Conservation (phyloP, 2,888 invertebrate genomes). For the Dicycla oo region DNA sequence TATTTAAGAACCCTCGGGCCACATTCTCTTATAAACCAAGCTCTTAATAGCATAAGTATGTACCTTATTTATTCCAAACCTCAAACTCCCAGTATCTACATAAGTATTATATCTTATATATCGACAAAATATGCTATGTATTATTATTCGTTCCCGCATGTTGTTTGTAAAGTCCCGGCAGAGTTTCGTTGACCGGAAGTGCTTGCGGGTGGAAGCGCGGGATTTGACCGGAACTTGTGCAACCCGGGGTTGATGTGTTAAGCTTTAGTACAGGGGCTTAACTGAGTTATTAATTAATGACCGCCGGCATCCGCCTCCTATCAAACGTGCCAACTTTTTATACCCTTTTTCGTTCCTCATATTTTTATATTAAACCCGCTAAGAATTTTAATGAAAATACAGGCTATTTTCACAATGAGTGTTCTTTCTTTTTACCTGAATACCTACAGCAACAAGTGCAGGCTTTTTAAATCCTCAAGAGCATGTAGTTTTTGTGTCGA, state of each 20-base stretch:
- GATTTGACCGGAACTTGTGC: constrained; percentile 87
- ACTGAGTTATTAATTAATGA: constrained; percentile 88
- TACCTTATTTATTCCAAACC: constrained; percentile 57
- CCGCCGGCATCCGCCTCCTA: constrained; percentile 79
- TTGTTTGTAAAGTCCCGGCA: constrained; percentile 74
- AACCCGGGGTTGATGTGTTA: constrained; percentile 84
- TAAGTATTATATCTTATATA: constrained; percentile 41
- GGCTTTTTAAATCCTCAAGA: constrained; percentile 37
- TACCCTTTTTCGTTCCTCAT: constrained; percentile 64
- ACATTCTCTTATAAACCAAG: constrained; percentile 60
- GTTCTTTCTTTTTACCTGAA: constrained; percentile 41
- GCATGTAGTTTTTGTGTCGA: constrained; percentile 31
- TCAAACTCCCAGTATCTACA: constrained; percentile 14
- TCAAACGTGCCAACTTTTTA: constrained; percentile 71
- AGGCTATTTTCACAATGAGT: constrained; percentile 43
- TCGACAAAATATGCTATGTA: constrained; percentile 54
- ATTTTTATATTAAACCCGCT: constrained; percentile 59
- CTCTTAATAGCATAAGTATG: constrained; percentile 56
- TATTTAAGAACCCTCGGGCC: constrained; percentile 66
- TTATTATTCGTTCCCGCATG: constrained; percentile 55
- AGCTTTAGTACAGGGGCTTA: constrained; percentile 84
- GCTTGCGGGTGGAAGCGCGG: constrained; percentile 83
- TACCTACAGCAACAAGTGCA: constrained; percentile 61
- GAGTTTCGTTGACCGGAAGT: constrained; percentile 86
- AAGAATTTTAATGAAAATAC: constrained; percentile 56